Conservation (phyloP, 2,113 vertebrate species). For the Gracilinanus agilis region DNA sequence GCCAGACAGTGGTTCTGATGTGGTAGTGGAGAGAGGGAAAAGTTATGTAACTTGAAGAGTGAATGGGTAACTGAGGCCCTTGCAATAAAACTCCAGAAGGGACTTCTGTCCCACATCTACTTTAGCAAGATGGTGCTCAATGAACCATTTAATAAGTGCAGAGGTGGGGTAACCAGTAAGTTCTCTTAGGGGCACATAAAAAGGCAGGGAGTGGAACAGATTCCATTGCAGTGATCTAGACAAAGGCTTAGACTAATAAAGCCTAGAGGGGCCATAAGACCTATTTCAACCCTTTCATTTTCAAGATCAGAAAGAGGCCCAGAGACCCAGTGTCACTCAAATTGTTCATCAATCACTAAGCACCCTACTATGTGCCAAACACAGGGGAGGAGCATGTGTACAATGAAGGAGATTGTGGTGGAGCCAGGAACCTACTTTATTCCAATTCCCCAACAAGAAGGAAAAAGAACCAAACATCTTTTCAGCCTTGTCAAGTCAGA, state of each 20-base stretch:
- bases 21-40: neutral
- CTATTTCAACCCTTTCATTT: neutral
- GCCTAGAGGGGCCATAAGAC: neutral
- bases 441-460: neutral
- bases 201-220: neutral
- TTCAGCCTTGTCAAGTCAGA: neutral
- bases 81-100: neutral
- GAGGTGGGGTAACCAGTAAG: neutral
- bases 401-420: neutral
- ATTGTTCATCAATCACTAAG: neutral
- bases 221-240: neutral
- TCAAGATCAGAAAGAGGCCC: neutral
- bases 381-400: neutral
- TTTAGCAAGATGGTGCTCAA: neutral
- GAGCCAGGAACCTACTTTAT: neutral
- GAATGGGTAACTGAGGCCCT: neutral
- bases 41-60: neutral
- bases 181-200: neutral
- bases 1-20: neutral
- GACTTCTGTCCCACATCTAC: neutral
- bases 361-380: neutral
- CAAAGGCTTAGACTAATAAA: neutral
- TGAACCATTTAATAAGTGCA: neutral
- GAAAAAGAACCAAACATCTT: neutral
- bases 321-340: neutral